Evolutionary conservation across 64 coral and sea anemone species (phyloP), one percentile per base, ranked within the genome.

Genomic region (Hydrozoanthus tunicans): DNA sequence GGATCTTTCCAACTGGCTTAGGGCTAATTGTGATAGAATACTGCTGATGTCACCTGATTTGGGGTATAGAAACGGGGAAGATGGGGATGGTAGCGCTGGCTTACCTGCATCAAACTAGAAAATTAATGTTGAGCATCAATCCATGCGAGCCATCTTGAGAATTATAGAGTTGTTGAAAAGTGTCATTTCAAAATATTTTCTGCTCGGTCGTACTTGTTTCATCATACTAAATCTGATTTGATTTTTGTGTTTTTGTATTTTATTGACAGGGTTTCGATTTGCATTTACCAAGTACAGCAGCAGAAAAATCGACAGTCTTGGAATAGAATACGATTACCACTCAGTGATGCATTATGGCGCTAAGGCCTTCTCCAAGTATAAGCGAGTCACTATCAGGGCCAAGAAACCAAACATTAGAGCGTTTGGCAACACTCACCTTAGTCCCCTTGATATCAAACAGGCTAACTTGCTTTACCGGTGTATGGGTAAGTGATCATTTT

Each of bases 321-420:
- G 91, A 65, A 90, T 96, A 17, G 24, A 90, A 14, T 96, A 96
- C 56, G 95, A 96, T 32, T 94, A 96, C 62, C 68, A 90, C 23
- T 94, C 92, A 10, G 92, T 96, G 10, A 96, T 96, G 95, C 95
- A 96, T 64, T 96, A 96, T 77, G 95, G 95, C 1, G 77, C 86
- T 13, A 92, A 86, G 58, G 96, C 96, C 32, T 98, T 98, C 81
- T 85, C 90, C 75, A 98, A 88, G 77, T 92, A 98, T 53, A 84
- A 85, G 27, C 79, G 90, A 20, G 86, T 90, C 5, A 98, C 96
- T 5, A 94, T 98, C 10, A 81, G 79, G 43, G 90, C 96, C 27
- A 75, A 82, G 52, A 79, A 93, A n/a, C 72, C 79, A 56, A 80
- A 89, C 9, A 73, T 98, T 17, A 94, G 77, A 60, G 83, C 83